A percentile compares a stretch with the other conserved stretches of the same genome.
Evolutionary conservation across 2,888 invertebrate species (phyloP).

Genomic region (Chalcis sispes): DNA sequence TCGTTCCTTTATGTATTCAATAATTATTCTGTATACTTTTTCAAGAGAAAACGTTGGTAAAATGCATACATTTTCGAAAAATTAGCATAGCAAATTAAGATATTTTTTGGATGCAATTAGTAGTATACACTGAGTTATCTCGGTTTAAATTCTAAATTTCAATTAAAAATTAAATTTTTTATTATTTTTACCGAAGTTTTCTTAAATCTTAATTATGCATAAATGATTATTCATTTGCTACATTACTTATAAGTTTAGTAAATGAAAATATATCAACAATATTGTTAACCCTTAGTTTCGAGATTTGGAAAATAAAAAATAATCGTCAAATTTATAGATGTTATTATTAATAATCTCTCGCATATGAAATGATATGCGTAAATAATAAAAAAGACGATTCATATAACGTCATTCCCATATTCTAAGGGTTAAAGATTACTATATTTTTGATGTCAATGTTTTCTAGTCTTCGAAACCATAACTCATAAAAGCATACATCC

Average conservation of each 20-base stretch:
- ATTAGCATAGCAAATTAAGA: too few species aligned
- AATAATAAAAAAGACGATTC: too few species aligned
- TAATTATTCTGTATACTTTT: slow-evolving; percentile 63
- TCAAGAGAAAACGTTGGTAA: slow-evolving; percentile 47
- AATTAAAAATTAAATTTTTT: slow-evolving; percentile 2
- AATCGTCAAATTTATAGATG: too few species aligned
- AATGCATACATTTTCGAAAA: background rate
- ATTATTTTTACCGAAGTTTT: slow-evolving; percentile 19
- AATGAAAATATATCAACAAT: slow-evolving; percentile 59
- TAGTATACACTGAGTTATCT: too few species aligned
- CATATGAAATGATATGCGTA: too few species aligned
- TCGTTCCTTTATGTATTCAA: slow-evolving; percentile 65
- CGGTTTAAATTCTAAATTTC: background rate
- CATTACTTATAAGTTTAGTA: slow-evolving; percentile 61
- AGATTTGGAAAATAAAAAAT: too few species aligned
- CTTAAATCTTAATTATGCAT: slow-evolving; percentile 51
- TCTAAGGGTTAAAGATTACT: too few species aligned
- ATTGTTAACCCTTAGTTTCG: too few species aligned
- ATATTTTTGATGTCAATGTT: slow-evolving; percentile 52
- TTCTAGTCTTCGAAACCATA: slow-evolving; percentile 59
- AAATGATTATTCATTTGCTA: too few species aligned
- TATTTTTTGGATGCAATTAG: too few species aligned
- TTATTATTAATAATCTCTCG: too few species aligned
- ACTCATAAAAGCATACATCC: slow-evolving; percentile 43
- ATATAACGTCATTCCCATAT: too few species aligned